Percentiles rank a stretch among this genome's conserved stretches.
Conservation (phyloP, 2,888 invertebrate species). For the Agriopis leucophaearia region DNA sequence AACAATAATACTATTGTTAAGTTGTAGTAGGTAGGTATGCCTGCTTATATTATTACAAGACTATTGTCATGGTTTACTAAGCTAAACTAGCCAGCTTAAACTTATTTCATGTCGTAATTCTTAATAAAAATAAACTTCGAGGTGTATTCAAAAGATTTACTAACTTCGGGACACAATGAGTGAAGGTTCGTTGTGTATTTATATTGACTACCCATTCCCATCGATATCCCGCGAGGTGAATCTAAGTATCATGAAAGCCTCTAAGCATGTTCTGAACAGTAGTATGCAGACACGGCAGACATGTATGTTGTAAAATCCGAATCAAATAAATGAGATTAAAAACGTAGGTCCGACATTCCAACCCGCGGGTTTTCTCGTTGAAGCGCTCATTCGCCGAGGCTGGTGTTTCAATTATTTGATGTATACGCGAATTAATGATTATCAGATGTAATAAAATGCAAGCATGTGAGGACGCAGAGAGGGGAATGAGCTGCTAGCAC, state of each 20-base stretch:
- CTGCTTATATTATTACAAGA: conserved; percentile 25
- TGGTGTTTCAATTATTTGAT: conserved; percentile 78
- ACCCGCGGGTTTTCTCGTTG: conserved; percentile 45
- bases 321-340: conserved; percentile 58
- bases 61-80: conserved; percentile 30
- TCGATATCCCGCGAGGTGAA: conserved; percentile 44
- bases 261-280: conserved; percentile 48
- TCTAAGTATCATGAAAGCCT: conserved; percentile 38
- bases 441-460: conserved; percentile 84
- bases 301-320: conserved; percentile 52
- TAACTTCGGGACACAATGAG: conserved; percentile 47
- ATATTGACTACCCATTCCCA: conserved; percentile 48
- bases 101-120: conserved; percentile 46
- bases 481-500: conserved; percentile 53
- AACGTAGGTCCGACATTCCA: conserved; percentile 62
- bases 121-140: conserved; percentile 52
- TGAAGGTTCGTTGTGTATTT: conserved; percentile 44
- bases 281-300: conserved; percentile 48
- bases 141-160: conserved; percentile 50
- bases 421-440: conserved; percentile 80
- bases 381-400: conserved; percentile 46
- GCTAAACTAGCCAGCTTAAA: conserved; percentile 39
- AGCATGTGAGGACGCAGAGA: conserved; percentile 62
- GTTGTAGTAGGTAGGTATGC: conserved; percentile 6
- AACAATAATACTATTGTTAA: conserved; percentile 30